A percentile compares a stretch with the other conserved stretches of the same genome.
These are phyloP conservation scores for Nasonia vitripennis DNA, from an alignment of 1,140 invertebrate species.

Conservation along the genomic window DNA sequence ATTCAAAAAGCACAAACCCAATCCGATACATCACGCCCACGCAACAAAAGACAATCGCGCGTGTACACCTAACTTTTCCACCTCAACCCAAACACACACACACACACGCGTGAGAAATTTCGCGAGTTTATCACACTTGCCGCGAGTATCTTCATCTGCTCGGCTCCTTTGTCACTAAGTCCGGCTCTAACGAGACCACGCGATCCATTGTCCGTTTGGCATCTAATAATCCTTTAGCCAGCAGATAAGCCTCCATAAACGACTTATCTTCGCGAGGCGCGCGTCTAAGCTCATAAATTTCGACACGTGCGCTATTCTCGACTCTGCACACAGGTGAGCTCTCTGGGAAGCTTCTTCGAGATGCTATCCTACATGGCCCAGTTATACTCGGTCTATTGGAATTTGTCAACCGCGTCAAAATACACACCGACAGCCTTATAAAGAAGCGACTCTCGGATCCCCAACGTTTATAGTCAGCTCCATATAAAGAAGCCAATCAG, in stretches of 20 bases:
- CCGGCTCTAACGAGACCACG: conserved; percentile 10
- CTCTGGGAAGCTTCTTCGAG: background rate
- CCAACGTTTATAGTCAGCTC: no score
- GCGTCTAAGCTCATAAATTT: conserved; percentile 34
- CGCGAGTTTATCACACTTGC: conserved; percentile 35
- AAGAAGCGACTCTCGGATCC: no score
- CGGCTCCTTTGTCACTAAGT: background rate
- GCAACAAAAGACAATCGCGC: conserved; percentile 14
- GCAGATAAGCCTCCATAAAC: conserved; percentile 33
- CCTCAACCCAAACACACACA: background rate
- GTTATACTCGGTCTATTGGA: no score
- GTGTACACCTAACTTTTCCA: background rate
- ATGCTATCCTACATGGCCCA: background rate
- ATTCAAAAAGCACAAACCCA: background rate
- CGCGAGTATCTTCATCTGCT: conserved; percentile 42
- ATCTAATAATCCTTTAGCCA: conserved; percentile 37
- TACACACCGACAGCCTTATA: no score
- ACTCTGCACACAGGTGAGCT: background rate
- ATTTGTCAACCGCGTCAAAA: no score
- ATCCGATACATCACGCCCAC: background rate
- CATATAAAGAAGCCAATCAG: background rate
- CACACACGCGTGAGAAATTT: conserved; percentile 24
- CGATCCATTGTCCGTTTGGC: conserved; percentile 26
- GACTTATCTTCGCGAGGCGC: conserved; percentile 11
- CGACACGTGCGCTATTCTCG: conserved; percentile 18